These are phyloP conservation scores for Rhagonycha lutea DNA, from an alignment of 2,888 invertebrate species.

Conservation along the genomic window DNA sequence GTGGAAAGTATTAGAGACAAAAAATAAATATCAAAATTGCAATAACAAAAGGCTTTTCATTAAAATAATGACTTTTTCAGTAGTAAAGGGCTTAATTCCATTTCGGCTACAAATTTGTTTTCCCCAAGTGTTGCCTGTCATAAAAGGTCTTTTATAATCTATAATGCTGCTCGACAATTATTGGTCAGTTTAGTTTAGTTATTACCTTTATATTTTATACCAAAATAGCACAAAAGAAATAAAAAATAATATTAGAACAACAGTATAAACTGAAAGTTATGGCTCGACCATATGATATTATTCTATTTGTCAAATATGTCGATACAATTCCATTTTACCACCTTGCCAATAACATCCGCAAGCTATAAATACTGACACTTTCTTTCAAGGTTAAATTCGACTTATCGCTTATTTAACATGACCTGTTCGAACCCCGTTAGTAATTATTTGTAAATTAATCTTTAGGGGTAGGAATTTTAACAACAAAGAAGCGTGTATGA, in stretches of 20 bases:
- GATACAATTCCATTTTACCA: conserved; percentile 17
- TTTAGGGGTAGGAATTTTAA: too few relatives aligned
- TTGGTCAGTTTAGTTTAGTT: conserved; percentile 34
- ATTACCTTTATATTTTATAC: conserved; percentile 33
- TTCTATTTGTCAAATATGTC: conserved; percentile 25
- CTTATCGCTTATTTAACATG: too few relatives aligned
- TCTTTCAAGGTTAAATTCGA: background rate
- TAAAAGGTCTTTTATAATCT: conserved; percentile 22
- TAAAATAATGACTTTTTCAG: conserved; percentile 26
- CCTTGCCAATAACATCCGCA: conserved; percentile 10
- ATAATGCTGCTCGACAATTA: conserved; percentile 34
- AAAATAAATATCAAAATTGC: conserved; percentile 22
- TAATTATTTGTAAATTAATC: too few relatives aligned
- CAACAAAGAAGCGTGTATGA: too few relatives aligned
- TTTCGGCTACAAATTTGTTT: conserved; percentile 33
- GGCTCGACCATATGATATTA: conserved; percentile 16
- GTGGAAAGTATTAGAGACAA: background rate
- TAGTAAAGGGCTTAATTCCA: conserved; percentile 33
- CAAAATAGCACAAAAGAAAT: conserved; percentile 18
- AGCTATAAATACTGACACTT: background rate
- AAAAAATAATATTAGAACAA: conserved; percentile 24
- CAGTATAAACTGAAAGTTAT: conserved; percentile 17
- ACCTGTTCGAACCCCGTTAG: too few relatives aligned
- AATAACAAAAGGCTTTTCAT: conserved; percentile 29
- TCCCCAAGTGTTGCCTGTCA: conserved; percentile 27